Evolutionary conservation across 53 echinoderm and acorn worm species (phyloP).

Genomic region (Echinometra lucunter): DNA sequence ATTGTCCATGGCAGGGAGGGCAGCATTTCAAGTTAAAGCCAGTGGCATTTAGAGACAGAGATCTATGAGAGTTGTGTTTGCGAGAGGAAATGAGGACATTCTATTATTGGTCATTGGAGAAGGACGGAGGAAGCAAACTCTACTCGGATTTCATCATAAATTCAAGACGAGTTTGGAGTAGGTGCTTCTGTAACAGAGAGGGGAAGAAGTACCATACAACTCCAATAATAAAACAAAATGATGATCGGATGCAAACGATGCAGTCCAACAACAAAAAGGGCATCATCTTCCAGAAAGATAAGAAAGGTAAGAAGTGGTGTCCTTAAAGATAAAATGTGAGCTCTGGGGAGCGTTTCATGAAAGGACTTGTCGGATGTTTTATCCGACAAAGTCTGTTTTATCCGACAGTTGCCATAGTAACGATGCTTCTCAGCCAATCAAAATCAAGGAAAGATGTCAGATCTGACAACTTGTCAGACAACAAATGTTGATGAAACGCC

Average conservation of each 20-base stretch:
- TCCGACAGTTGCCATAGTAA: too few species aligned
- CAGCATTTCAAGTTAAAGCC: neutral
- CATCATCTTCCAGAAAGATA: neutral
- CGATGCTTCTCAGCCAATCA: too few species aligned
- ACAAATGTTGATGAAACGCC: too few species aligned
- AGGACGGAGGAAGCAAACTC: neutral
- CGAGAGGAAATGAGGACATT: neutral
- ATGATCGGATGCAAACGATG: neutral
- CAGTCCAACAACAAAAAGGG: neutral
- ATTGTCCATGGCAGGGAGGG: neutral
- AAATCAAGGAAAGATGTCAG: too few species aligned
- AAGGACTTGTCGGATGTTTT: too few species aligned
- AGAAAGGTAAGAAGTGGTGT: neutral
- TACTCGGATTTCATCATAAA: neutral
- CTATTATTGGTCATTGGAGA: conserved; percentile 25
- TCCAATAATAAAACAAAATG: neutral
- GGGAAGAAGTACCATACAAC: neutral
- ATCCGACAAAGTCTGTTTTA: too few species aligned
- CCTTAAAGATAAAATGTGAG: too few species aligned
- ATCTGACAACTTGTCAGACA: too few species aligned
- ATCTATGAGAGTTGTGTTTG: conserved; percentile 13
- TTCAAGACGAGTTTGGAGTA: conserved; percentile 23
- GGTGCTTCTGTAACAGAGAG: conserved; percentile 24
- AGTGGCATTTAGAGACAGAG: neutral
- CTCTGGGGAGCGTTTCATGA: too few species aligned